Conservation (phyloP, 2,888 invertebrate genomes). For the Rhingia rostrata region DNA sequence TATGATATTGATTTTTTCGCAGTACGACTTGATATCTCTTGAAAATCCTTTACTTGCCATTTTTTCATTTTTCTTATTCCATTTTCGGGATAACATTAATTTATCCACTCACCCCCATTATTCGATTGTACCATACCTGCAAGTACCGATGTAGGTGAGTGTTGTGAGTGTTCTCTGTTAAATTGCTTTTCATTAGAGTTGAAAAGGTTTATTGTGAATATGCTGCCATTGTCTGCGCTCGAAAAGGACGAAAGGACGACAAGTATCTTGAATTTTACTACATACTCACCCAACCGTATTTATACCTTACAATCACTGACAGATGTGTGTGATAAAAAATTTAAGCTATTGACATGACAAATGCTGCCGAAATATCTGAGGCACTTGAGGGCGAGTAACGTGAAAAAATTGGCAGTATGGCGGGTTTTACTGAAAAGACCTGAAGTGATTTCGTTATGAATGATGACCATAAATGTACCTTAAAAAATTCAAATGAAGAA, state of each 20-base stretch:
- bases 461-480: constrained; percentile 32
- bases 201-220: constrained; percentile 67
- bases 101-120: constrained; percentile 60
- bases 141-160: constrained; percentile 50
- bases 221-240: constrained; percentile 38
- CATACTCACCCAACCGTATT: not conserved
- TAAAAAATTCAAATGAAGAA: constrained; percentile 48
- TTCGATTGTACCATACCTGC: constrained; percentile 63
- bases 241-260: constrained; percentile 29
- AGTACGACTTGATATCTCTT: constrained; percentile 64
- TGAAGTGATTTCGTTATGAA: constrained; percentile 69
- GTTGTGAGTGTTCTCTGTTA: constrained; percentile 63
- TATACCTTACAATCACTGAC: not conserved
- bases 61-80: not conserved
- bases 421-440: constrained; percentile 51
- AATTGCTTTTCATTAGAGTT: constrained; percentile 72
- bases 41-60: constrained; percentile 39
- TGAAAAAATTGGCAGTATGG: constrained; percentile 47
- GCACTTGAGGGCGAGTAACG: not conserved
- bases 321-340: not conserved
- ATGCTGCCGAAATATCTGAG: constrained; percentile 23
- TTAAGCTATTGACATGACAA: constrained; percentile 49
- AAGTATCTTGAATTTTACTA: constrained; percentile 40
- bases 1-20: constrained; percentile 62
- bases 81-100: constrained; percentile 61